A percentile compares a stretch with the other conserved stretches of the same genome.
Evolutionary conservation across 2,113 vertebrate genomes (phyloP).

Genomic region (Colistium nudipinnis): DNA sequence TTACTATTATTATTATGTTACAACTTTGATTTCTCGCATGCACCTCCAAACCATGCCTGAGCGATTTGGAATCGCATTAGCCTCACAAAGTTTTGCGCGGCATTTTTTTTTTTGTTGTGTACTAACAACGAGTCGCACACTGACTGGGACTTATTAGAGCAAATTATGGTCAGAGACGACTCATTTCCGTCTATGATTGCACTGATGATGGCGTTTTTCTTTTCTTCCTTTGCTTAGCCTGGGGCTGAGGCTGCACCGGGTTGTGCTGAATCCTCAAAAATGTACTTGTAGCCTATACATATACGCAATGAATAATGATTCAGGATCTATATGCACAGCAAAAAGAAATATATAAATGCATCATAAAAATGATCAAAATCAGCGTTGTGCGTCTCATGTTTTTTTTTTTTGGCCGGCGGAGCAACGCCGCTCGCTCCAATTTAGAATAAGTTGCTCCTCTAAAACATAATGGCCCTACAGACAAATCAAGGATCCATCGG

Average conservation of each 20-base stretch:
- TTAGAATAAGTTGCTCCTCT: slow-evolving; percentile 92
- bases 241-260: slow-evolving; percentile 48
- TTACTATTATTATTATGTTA: too few relatives aligned
- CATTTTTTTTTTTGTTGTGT: slow-evolving; percentile 23
- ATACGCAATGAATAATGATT: slow-evolving; percentile 52
- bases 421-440: slow-evolving; percentile 75
- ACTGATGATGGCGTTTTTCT: slow-evolving; percentile 70
- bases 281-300: background rate
- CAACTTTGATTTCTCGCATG: background rate
- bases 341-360: slow-evolving; percentile 27
- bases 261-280: slow-evolving; percentile 70
- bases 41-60: slow-evolving; percentile 13
- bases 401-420: background rate
- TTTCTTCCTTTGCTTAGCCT: slow-evolving; percentile 59
- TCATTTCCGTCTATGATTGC: slow-evolving; percentile 72
- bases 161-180: slow-evolving; percentile 73
- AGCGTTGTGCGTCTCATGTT: background rate
- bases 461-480: slow-evolving; percentile 95
- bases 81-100: slow-evolving; percentile 15
- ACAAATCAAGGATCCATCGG: slow-evolving; percentile 94
- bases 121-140: slow-evolving; percentile 64
- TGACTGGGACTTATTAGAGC: slow-evolving; percentile 74
- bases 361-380: slow-evolving; percentile 45
- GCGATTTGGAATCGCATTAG: slow-evolving; percentile 6
- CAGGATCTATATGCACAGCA: slow-evolving; percentile 2